Percentiles rank a stretch among this genome's conserved stretches.
phyloP scores from a whole-genome alignment of 1,140 invertebrate genomes.

The Lucilia sericata region DNA sequence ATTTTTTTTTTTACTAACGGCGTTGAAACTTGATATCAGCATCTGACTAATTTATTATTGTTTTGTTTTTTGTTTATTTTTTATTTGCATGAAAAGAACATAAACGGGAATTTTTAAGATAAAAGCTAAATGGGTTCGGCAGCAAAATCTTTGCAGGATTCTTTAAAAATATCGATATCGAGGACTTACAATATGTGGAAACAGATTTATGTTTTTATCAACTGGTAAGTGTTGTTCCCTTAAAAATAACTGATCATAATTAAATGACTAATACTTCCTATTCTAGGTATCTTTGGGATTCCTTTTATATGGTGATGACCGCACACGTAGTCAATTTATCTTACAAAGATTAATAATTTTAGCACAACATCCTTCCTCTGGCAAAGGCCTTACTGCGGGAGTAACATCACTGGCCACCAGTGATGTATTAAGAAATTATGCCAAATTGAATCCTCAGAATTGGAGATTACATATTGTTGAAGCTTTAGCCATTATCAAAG shows the following conservation, averaged over 20 bases:
- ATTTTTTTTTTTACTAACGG: too few species aligned
- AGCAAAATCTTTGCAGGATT: not conserved
- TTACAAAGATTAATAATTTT: constrained; percentile 56
- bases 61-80: not conserved
- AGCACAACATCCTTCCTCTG: not conserved
- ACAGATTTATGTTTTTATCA: constrained; percentile 56
- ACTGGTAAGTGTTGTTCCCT: constrained; percentile 48
- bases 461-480: constrained; percentile 59
- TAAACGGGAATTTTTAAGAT: too few species aligned
- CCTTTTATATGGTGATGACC: constrained; percentile 57
- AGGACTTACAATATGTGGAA: constrained; percentile 59
- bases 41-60: too few species aligned
- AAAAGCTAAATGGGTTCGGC: not conserved
- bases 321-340: constrained; percentile 52
- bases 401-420: not conserved
- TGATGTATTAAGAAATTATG: constrained; percentile 56
- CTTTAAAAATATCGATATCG: constrained; percentile 50
- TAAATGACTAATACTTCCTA: constrained; percentile 32
- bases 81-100: too few species aligned
- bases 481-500: constrained; percentile 58
- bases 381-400: not conserved
- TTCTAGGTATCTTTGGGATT: constrained; percentile 57
- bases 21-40: too few species aligned
- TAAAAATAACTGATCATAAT: not conserved
- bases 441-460: constrained; percentile 47